Evolutionary conservation across 2,888 invertebrate species (phyloP).

Genomic region (Unio pictorum): DNA sequence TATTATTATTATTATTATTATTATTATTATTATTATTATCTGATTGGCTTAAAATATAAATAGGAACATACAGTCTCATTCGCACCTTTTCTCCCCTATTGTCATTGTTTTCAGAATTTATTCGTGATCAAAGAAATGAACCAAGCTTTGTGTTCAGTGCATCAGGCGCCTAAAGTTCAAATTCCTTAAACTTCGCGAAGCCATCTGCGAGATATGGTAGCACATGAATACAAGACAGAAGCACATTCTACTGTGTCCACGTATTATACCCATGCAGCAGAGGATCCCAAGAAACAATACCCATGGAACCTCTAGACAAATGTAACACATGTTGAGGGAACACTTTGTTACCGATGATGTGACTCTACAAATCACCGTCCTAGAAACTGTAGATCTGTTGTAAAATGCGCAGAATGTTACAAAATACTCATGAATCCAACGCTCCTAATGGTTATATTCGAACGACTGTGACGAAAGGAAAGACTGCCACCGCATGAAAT

Average conservation of each 20-base stretch:
- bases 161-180: neutral
- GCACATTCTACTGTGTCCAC: too few relatives aligned
- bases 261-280: too few relatives aligned
- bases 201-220: too few relatives aligned
- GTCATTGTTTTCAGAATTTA: slow-evolving; percentile 9
- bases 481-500: neutral
- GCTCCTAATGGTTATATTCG: too few relatives aligned
- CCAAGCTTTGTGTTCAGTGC: slow-evolving; percentile 5
- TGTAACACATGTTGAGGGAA: slow-evolving; percentile 4
- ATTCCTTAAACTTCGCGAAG: too few relatives aligned
- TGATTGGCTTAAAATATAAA: slow-evolving; percentile 8
- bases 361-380: neutral
- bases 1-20: too few relatives aligned
- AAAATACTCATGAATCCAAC: neutral
- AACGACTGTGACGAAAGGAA: slow-evolving; percentile 9
- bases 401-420: slow-evolving; percentile 4
- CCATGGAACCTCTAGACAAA: slow-evolving; percentile 1
- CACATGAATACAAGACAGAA: too few relatives aligned
- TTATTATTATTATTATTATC: neutral
- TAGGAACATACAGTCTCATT: slow-evolving; percentile 3
- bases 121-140: slow-evolving; percentile 18
- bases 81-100: neutral
- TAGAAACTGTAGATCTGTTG: neutral
- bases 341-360: slow-evolving; percentile 2
- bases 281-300: neutral